Evolutionary conservation across 2,888 invertebrate genomes (phyloP).

Genomic region (Lumbricus terrestris): DNA sequence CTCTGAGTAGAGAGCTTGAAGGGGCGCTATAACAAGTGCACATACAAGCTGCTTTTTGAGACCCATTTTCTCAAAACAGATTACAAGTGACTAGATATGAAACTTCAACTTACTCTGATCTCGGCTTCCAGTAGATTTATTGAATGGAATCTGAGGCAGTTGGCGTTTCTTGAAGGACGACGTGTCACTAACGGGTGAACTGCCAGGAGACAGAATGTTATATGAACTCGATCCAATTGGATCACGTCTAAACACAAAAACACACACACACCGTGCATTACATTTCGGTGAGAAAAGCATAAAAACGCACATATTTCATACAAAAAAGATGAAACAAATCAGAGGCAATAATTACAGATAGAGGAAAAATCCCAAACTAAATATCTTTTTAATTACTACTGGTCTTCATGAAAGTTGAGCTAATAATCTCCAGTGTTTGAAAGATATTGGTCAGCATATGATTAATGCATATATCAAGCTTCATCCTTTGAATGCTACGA

Average conservation of each 20-base stretch:
- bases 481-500: not conserved
- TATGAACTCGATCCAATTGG: not conserved
- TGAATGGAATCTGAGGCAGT: conserved; percentile 83
- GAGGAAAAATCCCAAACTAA: not conserved
- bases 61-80: not conserved
- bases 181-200: conserved; percentile 10
- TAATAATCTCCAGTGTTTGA: not conserved
- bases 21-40: too few species aligned
- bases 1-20: too few species aligned
- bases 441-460: not conserved
- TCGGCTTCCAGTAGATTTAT: conserved; percentile 9
- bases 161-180: conserved; percentile 77
- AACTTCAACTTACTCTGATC: not conserved
- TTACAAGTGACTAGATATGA: not conserved
- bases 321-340: not conserved
- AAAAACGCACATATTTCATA: not conserved
- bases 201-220: conserved; percentile 14
- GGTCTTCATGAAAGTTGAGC: not conserved
- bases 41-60: not conserved
- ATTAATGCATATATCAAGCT: not conserved
- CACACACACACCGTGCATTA: not conserved
- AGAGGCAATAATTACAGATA: not conserved
- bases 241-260: not conserved
- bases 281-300: not conserved
- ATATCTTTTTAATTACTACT: not conserved